Conservation (phyloP, 2,888 invertebrate genomes). For the Vesta saturnalis region DNA sequence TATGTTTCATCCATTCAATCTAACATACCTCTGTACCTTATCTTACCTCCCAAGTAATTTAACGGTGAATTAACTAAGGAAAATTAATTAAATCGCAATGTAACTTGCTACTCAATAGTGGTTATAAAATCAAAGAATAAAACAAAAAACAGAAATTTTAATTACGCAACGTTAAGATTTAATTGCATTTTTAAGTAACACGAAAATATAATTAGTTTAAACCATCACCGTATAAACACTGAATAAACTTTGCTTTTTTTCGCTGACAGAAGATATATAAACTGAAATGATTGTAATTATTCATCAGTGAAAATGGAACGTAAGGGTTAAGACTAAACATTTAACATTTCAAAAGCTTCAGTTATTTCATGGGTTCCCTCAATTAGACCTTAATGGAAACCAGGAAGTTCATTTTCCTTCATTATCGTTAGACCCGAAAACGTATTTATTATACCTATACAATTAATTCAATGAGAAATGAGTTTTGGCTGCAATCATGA, state of each 20-base stretch:
- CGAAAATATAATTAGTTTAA: not conserved
- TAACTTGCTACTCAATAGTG: too few species aligned
- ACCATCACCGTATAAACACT: too few species aligned
- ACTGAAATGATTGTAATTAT: not conserved
- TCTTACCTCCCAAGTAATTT: too few species aligned
- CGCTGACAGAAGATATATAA: not conserved
- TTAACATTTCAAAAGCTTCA: slow-evolving; percentile 11
- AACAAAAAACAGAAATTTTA: too few species aligned
- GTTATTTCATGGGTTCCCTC: slow-evolving; percentile 17
- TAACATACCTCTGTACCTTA: too few species aligned
- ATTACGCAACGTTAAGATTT: too few species aligned
- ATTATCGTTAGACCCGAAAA: slow-evolving; percentile 5
- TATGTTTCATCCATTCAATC: too few species aligned
- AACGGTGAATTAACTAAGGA: too few species aligned
- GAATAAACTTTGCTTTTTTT: not conserved
- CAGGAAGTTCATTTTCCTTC: slow-evolving; percentile 14
- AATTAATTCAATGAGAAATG: not conserved
- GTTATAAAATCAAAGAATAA: too few species aligned
- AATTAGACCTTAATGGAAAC: slow-evolving; percentile 24
- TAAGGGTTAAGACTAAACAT: not conserved
- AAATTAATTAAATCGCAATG: too few species aligned
- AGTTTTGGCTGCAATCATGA: too few species aligned
- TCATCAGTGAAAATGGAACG: not conserved
- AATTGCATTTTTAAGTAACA: not conserved
- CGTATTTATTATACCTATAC: slow-evolving; percentile 1